These are phyloP conservation scores for Zoroaster sp. DNA, from an alignment of 53 echinoderm and acorn worm genomes.

Conservation along the genomic window DNA sequence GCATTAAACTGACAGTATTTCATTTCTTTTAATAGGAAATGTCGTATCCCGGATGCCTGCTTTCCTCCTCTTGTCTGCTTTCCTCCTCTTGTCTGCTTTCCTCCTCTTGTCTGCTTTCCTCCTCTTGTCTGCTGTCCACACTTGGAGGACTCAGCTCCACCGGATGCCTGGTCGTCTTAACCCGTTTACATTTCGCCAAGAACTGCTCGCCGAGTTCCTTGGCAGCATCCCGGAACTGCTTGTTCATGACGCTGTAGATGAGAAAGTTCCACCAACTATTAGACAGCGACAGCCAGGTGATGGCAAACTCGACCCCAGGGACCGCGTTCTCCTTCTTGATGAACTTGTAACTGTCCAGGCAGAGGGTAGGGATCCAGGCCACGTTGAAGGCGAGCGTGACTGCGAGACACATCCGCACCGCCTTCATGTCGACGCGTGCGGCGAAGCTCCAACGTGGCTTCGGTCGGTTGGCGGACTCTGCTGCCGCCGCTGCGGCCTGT, in stretches of 20 bases:
- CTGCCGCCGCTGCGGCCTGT: neutral
- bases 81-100: neutral
- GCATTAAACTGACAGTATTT: too few relatives aligned
- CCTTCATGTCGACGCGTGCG: slow-evolving; percentile 8
- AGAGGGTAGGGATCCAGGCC: slow-evolving; percentile 37
- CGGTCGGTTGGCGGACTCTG: neutral
- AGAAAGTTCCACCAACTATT: slow-evolving; percentile 64
- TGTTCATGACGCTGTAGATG: slow-evolving; percentile 54
- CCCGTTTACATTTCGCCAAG: neutral
- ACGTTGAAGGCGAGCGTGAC: slow-evolving; percentile 46
- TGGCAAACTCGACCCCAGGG: neutral
- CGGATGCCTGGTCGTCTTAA: neutral
- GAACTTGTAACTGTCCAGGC: slow-evolving; percentile 31
- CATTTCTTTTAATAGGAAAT: neutral
- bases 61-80: too few relatives aligned
- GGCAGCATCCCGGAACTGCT: slow-evolving; percentile 27
- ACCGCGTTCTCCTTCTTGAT: neutral
- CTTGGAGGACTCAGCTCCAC: neutral
- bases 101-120: neutral
- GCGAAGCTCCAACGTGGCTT: neutral
- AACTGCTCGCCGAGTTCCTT: slow-evolving; percentile 8
- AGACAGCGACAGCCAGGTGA: slow-evolving; percentile 13
- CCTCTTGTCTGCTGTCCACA: neutral
- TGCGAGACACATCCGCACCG: slow-evolving; percentile 19
- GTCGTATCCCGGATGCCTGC: neutral